These are phyloP conservation scores for Euphydryas editha DNA, from an alignment of 2,888 invertebrate genomes.

Conservation along the genomic window DNA sequence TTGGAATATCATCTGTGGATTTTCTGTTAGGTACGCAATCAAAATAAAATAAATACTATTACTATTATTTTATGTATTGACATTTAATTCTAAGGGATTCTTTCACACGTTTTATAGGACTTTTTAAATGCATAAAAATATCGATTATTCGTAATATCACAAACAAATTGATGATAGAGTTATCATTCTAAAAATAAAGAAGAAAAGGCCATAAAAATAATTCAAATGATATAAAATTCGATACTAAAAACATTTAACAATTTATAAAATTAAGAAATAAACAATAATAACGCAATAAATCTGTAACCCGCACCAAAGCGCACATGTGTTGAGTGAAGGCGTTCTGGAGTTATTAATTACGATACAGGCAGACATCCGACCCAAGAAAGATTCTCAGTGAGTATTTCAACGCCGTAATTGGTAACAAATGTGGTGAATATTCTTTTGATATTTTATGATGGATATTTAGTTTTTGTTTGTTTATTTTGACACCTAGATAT, in stretches of 20 bases:
- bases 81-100: too few species aligned
- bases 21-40: too few species aligned
- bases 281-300: slow-evolving; percentile 68
- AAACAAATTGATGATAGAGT: too few species aligned
- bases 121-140: too few species aligned
- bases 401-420: slow-evolving; percentile 76
- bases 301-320: slow-evolving; percentile 59
- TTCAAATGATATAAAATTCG: not conserved
- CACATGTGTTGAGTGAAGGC: slow-evolving; percentile 68
- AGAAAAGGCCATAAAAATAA: not conserved
- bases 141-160: too few species aligned
- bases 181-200: too few species aligned
- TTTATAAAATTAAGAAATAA: slow-evolving; percentile 32
- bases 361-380: slow-evolving; percentile 64
- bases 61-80: too few species aligned
- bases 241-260: slow-evolving; percentile 2
- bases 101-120: too few species aligned
- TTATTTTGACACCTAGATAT: slow-evolving; percentile 32
- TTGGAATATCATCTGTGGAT: too few species aligned
- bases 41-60: too few species aligned
- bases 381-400: slow-evolving; percentile 61
- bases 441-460: slow-evolving; percentile 20
- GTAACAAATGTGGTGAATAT: slow-evolving; percentile 71
- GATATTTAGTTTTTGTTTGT: slow-evolving; percentile 19
- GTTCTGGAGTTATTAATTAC: slow-evolving; percentile 71